A percentile compares a stretch with the other conserved stretches of the same genome.
These are phyloP conservation scores for Crotalus adamanteus DNA, from an alignment of 2,797 vertebrate species.

Conservation along the genomic window DNA sequence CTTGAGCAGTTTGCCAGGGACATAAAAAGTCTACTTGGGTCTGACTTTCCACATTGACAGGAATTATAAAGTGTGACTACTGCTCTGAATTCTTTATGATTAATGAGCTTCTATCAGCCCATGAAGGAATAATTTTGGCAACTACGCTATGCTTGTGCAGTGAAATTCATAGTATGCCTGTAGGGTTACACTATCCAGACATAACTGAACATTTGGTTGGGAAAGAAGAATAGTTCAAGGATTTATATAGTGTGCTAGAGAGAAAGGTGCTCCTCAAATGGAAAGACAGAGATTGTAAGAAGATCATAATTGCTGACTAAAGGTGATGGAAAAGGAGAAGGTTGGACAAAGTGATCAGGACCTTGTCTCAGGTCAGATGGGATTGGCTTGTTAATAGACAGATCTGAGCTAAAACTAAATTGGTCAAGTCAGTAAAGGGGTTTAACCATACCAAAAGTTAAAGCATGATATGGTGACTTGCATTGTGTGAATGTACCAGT, in stretches of 20 bases:
- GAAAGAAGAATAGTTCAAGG: neutral
- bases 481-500: neutral
- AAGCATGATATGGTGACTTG: neutral
- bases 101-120: conserved; percentile 51
- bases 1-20: conserved; percentile 24
- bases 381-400: neutral
- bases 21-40: conserved; percentile 22
- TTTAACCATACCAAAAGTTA: neutral
- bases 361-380: neutral
- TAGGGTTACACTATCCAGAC: neutral
- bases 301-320: neutral
- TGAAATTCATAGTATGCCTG: conserved; percentile 16
- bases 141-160: conserved; percentile 19
- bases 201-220: conserved; percentile 53
- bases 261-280: neutral
- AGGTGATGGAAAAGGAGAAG: neutral
- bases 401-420: no score
- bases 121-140: conserved; percentile 46
- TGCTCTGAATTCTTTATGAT: conserved; percentile 33
- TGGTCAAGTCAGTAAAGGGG: neutral
- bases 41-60: conserved; percentile 17
- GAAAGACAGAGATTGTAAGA: neutral
- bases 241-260: neutral
- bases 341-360: neutral
- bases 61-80: conserved; percentile 31